These are phyloP conservation scores for Hydrotaea diabolus DNA, from an alignment of 2,888 invertebrate genomes.

Conservation along the genomic window DNA sequence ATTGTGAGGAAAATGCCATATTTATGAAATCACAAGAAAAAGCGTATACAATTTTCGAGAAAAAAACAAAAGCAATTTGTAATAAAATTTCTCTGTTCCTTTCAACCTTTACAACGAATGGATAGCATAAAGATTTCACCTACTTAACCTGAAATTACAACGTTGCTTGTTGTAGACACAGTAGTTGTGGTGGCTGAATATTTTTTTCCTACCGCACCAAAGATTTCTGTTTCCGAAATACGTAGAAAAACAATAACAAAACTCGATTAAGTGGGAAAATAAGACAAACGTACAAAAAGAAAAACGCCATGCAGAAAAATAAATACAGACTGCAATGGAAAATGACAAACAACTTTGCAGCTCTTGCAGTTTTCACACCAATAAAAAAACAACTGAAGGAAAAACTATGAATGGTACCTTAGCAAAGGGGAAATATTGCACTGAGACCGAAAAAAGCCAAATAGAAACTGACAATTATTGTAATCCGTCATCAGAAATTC, in stretches of 20 bases:
- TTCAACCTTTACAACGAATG: constrained; percentile 25
- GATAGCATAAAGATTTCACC: constrained; percentile 52
- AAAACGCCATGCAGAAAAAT: constrained; percentile 23
- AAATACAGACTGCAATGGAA: constrained; percentile 42
- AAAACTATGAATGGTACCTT: neutral
- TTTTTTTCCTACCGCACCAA: too few relatives aligned
- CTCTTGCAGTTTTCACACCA: neutral
- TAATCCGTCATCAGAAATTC: constrained; percentile 35
- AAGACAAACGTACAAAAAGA: neutral
- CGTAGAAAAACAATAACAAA: constrained; percentile 35
- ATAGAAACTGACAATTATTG: constrained; percentile 3
- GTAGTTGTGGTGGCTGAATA: too few relatives aligned
- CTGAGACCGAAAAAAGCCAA: constrained; percentile 9
- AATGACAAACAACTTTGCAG: constrained; percentile 44
- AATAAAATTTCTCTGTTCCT: constrained; percentile 37
- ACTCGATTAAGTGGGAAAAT: constrained; percentile 25
- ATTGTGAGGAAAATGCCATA: neutral
- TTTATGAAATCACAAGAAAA: neutral
- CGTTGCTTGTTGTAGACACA: neutral
- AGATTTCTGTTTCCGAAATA: constrained; percentile 47
- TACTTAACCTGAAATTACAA: constrained; percentile 39
- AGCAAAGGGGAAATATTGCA: constrained; percentile 49
- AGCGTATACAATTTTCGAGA: neutral
- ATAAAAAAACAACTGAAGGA: neutral
- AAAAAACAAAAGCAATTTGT: neutral